Evolutionary conservation across 2,113 vertebrate species (phyloP), one percentile per base, ranked within the genome.

Genomic region (Notothenia coriiceps): DNA sequence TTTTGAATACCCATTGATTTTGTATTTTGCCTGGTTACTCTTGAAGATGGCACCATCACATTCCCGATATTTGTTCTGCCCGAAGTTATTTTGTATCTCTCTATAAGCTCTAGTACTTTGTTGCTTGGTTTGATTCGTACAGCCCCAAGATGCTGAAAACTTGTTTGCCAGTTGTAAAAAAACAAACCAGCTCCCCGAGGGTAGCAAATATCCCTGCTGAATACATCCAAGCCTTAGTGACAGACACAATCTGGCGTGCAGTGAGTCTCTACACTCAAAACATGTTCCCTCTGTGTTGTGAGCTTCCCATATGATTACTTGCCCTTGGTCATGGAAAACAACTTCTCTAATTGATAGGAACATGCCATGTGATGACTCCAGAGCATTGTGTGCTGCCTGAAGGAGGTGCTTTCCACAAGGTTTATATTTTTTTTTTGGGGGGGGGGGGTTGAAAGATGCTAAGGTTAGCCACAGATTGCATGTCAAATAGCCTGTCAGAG

Each of bases 241-340:
- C 54, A 3, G 82, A 89, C 72, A 77, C 65, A 59, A 61, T 65
- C 69, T 87, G 50, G 72, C 87, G 56, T 89, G 87, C 86, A 33
- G 12, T 1, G 9, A 79, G 49, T 84, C 86, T 80, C 87, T 71
- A 6, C 44, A 46, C 69, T 74, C 40, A 70, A 51, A 84, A 77
- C 50, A 71, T 67, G 71, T 69, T 86, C 70, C 68, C 82, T 80
- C 33, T 69, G 77, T 85, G 85, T 64, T 75, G 18, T 11, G 59
- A 44, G 76, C 76, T 87, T 89, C 86, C 86, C 89, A 87, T 50
- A 79, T 68, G 84, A 86, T 82, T 90, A 84, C 66, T 79, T 76
- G 80, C 80, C 87, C 61, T 77, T 33, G 46, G 85, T 74, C 55
- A 77, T 77, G 87, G 85, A 90, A 88, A 89, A 91, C 79, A 92